These are phyloP conservation scores for Drosophila mayaguana DNA, from an alignment of 2,888 invertebrate genomes.

Conservation along the genomic window DNA sequence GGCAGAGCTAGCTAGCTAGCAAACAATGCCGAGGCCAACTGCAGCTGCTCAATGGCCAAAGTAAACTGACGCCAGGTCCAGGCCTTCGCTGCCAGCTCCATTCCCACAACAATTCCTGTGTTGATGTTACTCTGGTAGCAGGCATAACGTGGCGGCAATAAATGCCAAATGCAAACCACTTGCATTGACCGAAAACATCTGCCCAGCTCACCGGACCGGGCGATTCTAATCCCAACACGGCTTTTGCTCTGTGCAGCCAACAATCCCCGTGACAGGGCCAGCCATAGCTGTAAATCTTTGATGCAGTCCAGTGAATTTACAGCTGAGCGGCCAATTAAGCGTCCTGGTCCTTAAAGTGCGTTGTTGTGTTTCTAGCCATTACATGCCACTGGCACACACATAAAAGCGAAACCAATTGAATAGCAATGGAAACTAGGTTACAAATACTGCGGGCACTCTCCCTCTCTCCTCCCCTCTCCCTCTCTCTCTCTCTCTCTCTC, in stretches of 20 bases:
- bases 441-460: conserved; percentile 3
- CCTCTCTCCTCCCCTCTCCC: background rate
- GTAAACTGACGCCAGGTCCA: conserved; percentile 49
- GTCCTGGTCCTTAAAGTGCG: conserved; percentile 62
- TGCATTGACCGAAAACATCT: conserved; percentile 70
- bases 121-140: conserved; percentile 2
- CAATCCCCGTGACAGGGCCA: background rate
- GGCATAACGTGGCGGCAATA: conserved; percentile 60
- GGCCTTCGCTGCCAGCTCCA: background rate
- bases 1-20: conserved; percentile 62
- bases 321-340: conserved; percentile 75
- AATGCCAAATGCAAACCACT: conserved; percentile 76
- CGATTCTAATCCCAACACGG: conserved; percentile 34
- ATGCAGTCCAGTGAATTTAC: conserved; percentile 78
- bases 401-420: conserved; percentile 56
- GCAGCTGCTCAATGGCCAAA: conserved; percentile 70
- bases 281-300: conserved; percentile 72
- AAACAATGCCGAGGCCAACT: conserved; percentile 69
- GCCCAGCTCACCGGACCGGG: conserved; percentile 19
- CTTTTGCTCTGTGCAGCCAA: conserved; percentile 13
- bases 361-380: conserved; percentile 60
- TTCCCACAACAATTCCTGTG: background rate
- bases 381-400: conserved; percentile 28
- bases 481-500: background rate
- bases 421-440: conserved; percentile 32